Evolutionary conservation across 2,888 invertebrate genomes (phyloP).

Genomic region (Cyclophora albipunctata): DNA sequence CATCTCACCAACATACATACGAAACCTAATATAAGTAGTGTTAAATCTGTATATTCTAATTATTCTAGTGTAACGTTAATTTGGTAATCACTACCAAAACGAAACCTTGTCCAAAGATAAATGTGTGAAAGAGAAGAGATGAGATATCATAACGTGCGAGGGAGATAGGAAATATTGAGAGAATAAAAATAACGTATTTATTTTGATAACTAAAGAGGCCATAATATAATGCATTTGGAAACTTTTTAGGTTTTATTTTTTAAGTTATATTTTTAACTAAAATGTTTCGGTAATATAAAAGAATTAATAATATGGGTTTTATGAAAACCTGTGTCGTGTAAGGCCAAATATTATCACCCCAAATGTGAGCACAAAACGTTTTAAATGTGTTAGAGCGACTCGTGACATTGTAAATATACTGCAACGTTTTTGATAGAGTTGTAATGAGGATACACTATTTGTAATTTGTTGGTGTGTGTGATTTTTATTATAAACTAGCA

Average conservation of each 20-base stretch:
- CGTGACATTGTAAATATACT: too few species aligned
- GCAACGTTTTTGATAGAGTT: too few species aligned
- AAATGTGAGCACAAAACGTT: constrained; percentile 46
- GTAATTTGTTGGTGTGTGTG: too few species aligned
- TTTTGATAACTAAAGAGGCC: constrained; percentile 53
- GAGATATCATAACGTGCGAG: constrained; percentile 32
- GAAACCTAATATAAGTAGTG: too few species aligned
- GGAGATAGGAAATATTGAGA: constrained; percentile 13
- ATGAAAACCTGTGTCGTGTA: constrained; percentile 37
- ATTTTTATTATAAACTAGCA: constrained; percentile 1
- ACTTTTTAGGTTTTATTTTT: constrained; percentile 20
- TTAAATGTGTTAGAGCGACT: constrained; percentile 24
- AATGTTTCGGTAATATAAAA: constrained; percentile 12
- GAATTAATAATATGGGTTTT: constrained; percentile 26
- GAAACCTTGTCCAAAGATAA: constrained; percentile 64
- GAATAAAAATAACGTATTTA: constrained; percentile 48
- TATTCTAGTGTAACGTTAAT: constrained; percentile 24
- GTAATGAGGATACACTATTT: too few species aligned
- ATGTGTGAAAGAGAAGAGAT: constrained; percentile 26
- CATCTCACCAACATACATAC: too few species aligned
- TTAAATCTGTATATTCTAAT: constrained; percentile 37
- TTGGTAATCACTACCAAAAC: constrained; percentile 42
- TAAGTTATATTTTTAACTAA: constrained; percentile 34
- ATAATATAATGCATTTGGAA: constrained; percentile 48
- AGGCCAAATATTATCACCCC: constrained; percentile 45